Base-by-base conservation (phyloP, 2,888 invertebrate genomes). In the Melieria omissa region DNA sequence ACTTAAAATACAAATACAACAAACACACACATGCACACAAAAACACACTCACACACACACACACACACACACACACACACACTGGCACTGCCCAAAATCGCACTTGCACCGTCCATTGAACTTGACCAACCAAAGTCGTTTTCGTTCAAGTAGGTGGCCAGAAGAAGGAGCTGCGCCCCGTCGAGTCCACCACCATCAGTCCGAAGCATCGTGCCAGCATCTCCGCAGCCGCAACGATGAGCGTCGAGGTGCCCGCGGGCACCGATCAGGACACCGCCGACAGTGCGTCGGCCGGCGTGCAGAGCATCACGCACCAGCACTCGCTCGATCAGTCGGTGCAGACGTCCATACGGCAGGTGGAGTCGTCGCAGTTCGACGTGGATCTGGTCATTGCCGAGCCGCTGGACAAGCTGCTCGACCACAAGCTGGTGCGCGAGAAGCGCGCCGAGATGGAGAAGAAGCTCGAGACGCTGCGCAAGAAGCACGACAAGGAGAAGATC, bases 371-470 rank as follows among this genome's bases (percentile, higher is more conserved):
- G 67, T 84, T 85, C 60, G 86, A 87, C 76, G 81, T 85, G 14
- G 85, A 85, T 14, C 80, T 81, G 5, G 89, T 94, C n/a, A 85
- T 90, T 2, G 93, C 94, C 0, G 96, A 95, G 80, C 89, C 93
- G 0, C 86, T 97, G 63, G 94, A 95, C 16, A 91, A 92, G 77
- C 89, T 98, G 29, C 90, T 95, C 81, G 93, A 93, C 5, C 91
- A 92, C 83, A 97, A 97, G 86, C 84, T 91, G 57, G 95, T 96
- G 12, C 91, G 92, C 70, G 96, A 97, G 80, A 95, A 95, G 82
- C 90, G 92, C 58, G 82, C 90, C 0, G 97, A 97, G 85, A 87
- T 97, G 77, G 95, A 96, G 70, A 95, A 96, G 83, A 97, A 97
- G 83, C 86, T 98, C 70, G 96, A 97, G 79, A 89, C 91, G 45